Evolutionary conservation across 1,140 invertebrate genomes (phyloP), one percentile per base, ranked within the genome.

Genomic region (Acarapis woodi): DNA sequence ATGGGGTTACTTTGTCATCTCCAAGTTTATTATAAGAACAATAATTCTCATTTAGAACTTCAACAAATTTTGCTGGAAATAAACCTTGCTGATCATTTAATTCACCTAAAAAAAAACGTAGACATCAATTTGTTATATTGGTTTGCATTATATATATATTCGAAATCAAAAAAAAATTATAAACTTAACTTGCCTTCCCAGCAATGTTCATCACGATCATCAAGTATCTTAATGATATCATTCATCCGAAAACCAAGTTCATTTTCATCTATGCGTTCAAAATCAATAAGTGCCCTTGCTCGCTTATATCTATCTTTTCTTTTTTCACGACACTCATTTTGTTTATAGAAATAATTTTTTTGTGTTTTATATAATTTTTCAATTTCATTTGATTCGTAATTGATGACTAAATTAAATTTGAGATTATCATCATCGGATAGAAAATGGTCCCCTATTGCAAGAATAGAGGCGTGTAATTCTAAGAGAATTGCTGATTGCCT

Each of bases 41-140:
- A 53, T 85, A 90, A 47, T 90, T 64, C 57, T 99, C 90, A 59
- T 99, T 90, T 16, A 97, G 61, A 35, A 96, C 58, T 53, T 88
- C 75, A 1, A 94, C 88, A 65, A 93, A 94, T 59, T 90, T 83
- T 4, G 93, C 88, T 15, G 93, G 93, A 62, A 99, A 99, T 90
- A 90, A 99, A 26, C 90, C 90, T 53, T 80, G 62, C 23, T 93
- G 55, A 2, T 90, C 90, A 65, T 97, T 96, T 2, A 97, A 55
- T 58, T 99, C 93, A 32, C 93, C 93, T 42, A 96, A n/a, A n/a
- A n/a, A n/a, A n/a, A n/a, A n/a, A n/a, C n/a, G n/a, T n/a, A n/a
- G n/a, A n/a, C n/a, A n/a, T n/a, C n/a, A n/a, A n/a, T n/a, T n/a
- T n/a, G n/a, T n/a, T n/a, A n/a, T n/a, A n/a, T n/a, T n/a, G n/a